Evolutionary conservation across 1,140 invertebrate genomes (phyloP).

Genomic region (Apis laboriosa): DNA sequence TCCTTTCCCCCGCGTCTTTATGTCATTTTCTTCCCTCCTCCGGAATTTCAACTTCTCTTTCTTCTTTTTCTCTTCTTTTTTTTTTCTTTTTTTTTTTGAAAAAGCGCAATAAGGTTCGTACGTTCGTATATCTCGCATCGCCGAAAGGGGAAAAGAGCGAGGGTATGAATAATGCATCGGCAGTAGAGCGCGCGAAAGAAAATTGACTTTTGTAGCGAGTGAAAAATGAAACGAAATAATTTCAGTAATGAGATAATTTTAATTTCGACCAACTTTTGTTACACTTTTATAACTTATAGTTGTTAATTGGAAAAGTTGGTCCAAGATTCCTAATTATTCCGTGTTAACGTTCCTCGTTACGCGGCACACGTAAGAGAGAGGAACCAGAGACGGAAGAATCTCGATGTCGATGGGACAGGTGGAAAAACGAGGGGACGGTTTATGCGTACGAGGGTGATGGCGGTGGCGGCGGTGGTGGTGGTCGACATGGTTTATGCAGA

Average conservation of each 20-base stretch:
- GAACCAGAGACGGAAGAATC: neutral
- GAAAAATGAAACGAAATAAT: neutral
- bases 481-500: slow-evolving; percentile 53
- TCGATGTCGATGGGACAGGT: slow-evolving; percentile 22
- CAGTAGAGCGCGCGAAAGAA: neutral
- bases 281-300: no score
- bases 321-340: no score
- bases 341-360: no score
- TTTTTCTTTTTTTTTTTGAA: no score
- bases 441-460: slow-evolving; percentile 24
- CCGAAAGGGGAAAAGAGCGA: neutral
- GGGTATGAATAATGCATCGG: slow-evolving; percentile 12
- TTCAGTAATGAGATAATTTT: no score
- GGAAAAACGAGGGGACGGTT: slow-evolving; percentile 48
- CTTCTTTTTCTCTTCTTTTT: no score
- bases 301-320: neutral
- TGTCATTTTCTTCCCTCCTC: neutral
- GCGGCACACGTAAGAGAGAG: neutral
- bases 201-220: neutral
- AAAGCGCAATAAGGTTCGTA: no score
- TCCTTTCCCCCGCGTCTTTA: neutral
- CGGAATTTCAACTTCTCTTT: no score
- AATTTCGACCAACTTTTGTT: no score
- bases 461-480: neutral
- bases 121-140: neutral